Evolutionary conservation across 2,888 invertebrate genomes (phyloP).

Genomic region (Rhogogaster chlorosoma): DNA sequence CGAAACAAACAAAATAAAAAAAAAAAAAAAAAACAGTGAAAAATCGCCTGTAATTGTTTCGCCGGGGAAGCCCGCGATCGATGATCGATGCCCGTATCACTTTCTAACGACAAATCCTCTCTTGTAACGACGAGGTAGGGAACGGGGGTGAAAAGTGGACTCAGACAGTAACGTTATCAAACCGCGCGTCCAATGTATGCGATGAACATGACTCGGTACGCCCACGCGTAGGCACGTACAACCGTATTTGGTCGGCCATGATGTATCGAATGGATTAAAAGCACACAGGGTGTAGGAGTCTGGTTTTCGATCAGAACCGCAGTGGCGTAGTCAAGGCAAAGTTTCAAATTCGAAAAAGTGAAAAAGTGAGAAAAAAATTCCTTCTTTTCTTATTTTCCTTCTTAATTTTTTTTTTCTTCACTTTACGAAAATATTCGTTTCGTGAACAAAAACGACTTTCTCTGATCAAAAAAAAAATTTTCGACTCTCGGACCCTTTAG

Average conservation of each 20-base stretch:
- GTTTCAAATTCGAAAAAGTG: too few relatives aligned
- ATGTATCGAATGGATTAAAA: constrained; percentile 43
- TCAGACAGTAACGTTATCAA: constrained; percentile 2
- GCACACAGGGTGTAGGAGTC: neutral
- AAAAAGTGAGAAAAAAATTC: too few relatives aligned
- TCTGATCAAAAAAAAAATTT: too few relatives aligned
- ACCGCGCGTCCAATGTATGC: neutral
- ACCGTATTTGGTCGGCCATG: constrained; percentile 46
- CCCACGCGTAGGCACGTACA: constrained; percentile 26
- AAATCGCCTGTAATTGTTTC: neutral
- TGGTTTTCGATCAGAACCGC: neutral
- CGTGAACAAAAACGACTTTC: too few relatives aligned
- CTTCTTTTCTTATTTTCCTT: too few relatives aligned
- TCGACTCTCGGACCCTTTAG: too few relatives aligned
- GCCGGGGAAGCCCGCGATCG: neutral
- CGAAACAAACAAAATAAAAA: too few relatives aligned
- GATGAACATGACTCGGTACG: constrained; percentile 11
- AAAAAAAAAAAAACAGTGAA: too few relatives aligned
- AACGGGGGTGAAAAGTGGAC: constrained; percentile 14
- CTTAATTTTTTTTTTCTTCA: too few relatives aligned
- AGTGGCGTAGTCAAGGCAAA: neutral
- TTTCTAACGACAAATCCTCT: constrained; percentile 26
- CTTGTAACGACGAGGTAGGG: neutral
- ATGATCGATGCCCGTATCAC: neutral
- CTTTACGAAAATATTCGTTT: too few relatives aligned